A percentile compares a stretch with the other conserved stretches of the same genome.
These are phyloP conservation scores for Chauna torquata DNA, from an alignment of 2,113 vertebrate genomes.

Conservation along the genomic window DNA sequence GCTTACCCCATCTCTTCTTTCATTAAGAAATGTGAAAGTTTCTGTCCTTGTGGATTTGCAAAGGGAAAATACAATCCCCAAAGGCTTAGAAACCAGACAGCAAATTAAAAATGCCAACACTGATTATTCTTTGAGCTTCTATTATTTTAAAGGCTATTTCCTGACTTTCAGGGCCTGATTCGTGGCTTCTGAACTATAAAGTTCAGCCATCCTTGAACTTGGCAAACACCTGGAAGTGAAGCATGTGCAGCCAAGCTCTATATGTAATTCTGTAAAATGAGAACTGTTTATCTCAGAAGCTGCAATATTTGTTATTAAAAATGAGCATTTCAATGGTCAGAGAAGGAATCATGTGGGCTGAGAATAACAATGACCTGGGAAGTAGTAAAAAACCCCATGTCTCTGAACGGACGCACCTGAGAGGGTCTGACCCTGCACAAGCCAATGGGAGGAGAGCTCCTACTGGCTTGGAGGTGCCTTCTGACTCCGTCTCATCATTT, in stretches of 20 bases:
- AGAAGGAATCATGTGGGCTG: background rate
- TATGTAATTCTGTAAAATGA: constrained; percentile 37
- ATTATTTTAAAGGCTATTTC: constrained; percentile 47
- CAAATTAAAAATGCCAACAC: constrained; percentile 58
- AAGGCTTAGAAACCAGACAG: constrained; percentile 40
- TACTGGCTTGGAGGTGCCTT: background rate
- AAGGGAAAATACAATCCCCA: constrained; percentile 34
- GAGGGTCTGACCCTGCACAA: background rate
- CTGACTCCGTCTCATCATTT: background rate
- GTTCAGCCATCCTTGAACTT: constrained; percentile 43
- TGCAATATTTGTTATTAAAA: constrained; percentile 50
- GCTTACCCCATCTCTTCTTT: constrained; percentile 29
- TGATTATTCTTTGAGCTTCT: constrained; percentile 47
- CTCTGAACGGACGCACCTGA: background rate
- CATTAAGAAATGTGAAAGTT: background rate
- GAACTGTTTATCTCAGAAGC: constrained; percentile 48
- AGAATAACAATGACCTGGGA: constrained; percentile 28
- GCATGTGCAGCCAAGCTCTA: background rate
- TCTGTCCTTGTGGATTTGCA: constrained; percentile 45
- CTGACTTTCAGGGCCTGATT: constrained; percentile 39
- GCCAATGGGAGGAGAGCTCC: background rate
- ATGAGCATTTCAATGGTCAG: constrained; percentile 34
- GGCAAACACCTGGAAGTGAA: constrained; percentile 30
- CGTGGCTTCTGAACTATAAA: constrained; percentile 33
- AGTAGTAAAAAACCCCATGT: background rate